Evolutionary conservation across 2,888 invertebrate genomes (phyloP).

Genomic region (Tetanocera ferruginea): DNA sequence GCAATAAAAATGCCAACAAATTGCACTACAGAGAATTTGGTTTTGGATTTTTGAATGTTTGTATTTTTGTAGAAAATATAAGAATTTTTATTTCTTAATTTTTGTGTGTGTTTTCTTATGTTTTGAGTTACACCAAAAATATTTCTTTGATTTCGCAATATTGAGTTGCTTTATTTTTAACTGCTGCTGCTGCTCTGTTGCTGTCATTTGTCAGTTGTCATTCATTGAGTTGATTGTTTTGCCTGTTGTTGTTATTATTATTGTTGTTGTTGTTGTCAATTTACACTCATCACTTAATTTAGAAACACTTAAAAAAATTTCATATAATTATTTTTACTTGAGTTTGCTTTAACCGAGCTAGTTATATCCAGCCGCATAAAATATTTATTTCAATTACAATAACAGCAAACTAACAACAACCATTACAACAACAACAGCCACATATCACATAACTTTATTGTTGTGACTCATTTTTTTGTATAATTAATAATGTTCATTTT

Average conservation of each 20-base stretch:
- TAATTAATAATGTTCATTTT: background rate
- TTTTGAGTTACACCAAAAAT: background rate
- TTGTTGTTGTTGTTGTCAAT: too few relatives aligned
- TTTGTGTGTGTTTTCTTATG: background rate
- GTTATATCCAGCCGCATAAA: too few relatives aligned
- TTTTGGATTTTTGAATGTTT: background rate
- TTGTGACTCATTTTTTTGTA: background rate
- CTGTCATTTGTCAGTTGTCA: constrained; percentile 2
- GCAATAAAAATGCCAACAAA: background rate
- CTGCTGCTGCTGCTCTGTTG: background rate
- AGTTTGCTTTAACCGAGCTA: background rate
- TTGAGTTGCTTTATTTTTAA: background rate
- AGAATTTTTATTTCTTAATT: background rate
- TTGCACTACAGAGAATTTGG: background rate
- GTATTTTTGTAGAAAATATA: too few relatives aligned
- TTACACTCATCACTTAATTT: background rate
- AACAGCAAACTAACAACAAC: too few relatives aligned
- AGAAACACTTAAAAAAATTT: constrained; percentile 6
- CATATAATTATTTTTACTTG: background rate
- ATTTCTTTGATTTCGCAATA: background rate
- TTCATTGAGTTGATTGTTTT: background rate
- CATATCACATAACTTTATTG: too few relatives aligned
- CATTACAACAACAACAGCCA: too few relatives aligned
- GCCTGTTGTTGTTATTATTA: too few relatives aligned
- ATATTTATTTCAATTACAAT: too few relatives aligned